A percentile compares a stretch with the other conserved stretches of the same genome.
Conservation (phyloP, 92 coral and sea anemone genomes). For the Muricea muricata region DNA sequence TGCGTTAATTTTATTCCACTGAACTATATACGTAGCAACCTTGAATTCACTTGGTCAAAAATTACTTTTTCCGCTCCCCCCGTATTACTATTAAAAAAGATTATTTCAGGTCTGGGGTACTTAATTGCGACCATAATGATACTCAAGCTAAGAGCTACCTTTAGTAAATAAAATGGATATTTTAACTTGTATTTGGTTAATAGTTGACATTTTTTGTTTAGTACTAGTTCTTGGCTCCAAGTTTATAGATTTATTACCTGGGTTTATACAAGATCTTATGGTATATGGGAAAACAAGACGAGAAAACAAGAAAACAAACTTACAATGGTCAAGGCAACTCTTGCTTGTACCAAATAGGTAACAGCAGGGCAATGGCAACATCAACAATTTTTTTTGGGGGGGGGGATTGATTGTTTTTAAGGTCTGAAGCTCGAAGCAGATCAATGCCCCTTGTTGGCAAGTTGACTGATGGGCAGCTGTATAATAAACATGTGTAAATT, state of each 20-base stretch:
- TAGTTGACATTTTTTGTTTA: slow-evolving; percentile 67
- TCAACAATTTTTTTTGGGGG: too few species aligned
- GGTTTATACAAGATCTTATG: slow-evolving; percentile 70
- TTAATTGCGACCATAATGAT: too few species aligned
- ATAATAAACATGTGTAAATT: too few species aligned
- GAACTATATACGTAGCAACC: neutral
- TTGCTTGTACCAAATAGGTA: slow-evolving; percentile 67
- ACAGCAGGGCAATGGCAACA: neutral
- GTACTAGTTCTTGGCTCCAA: slow-evolving; percentile 50
- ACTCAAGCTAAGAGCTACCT: neutral
- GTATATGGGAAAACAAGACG: slow-evolving; percentile 83
- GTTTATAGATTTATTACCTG: slow-evolving; percentile 63
- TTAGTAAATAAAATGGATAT: slow-evolving; percentile 61
- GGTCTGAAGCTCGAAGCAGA: too few species aligned
- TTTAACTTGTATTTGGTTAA: slow-evolving; percentile 61
- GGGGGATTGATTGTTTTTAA: too few species aligned
- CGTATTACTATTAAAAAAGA: neutral
- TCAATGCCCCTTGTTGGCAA: too few species aligned
- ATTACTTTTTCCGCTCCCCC: neutral
- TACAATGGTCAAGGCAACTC: slow-evolving; percentile 50
- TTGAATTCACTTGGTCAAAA: neutral
- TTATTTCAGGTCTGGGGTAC: too few species aligned
- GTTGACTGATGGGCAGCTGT: too few species aligned
- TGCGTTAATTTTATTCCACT: neutral
- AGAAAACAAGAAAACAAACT: slow-evolving; percentile 18